These are phyloP conservation scores for Acronicta psi DNA, from an alignment of 2,888 invertebrate species.

Conservation along the genomic window DNA sequence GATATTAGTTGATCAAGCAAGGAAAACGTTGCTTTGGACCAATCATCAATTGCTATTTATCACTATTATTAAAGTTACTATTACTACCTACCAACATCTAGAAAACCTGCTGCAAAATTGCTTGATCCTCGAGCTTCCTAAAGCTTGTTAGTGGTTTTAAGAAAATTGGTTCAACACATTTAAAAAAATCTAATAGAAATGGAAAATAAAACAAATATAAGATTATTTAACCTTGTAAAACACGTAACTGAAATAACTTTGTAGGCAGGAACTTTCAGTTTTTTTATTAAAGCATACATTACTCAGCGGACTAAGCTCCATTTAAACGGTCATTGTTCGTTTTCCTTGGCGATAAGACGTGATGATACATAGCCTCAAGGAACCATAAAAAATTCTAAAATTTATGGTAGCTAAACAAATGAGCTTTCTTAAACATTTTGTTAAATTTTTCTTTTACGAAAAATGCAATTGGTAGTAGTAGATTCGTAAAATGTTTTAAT, in stretches of 20 bases:
- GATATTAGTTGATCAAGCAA: no score
- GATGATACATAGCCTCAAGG: slow-evolving; percentile 16
- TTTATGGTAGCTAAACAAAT: slow-evolving; percentile 8
- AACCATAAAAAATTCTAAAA: neutral
- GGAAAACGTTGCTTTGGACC: no score
- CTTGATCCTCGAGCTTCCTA: no score
- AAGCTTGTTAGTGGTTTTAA: no score
- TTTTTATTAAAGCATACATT: slow-evolving; percentile 5
- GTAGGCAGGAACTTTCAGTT: neutral
- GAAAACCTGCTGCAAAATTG: no score
- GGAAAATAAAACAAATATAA: no score
- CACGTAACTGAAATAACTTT: neutral
- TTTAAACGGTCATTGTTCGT: slow-evolving; percentile 6
- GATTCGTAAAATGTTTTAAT: no score
- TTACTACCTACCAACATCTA: no score
- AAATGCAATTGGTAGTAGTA: neutral
- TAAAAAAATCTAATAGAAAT: no score
- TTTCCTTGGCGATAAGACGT: slow-evolving; percentile 14
- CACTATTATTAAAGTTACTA: no score
- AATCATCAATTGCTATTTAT: no score
- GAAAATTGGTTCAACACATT: no score
- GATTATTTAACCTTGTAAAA: neutral
- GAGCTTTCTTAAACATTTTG: neutral
- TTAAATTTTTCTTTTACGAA: neutral
- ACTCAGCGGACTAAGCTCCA: neutral